These are phyloP conservation scores for Heterohyrax brucei DNA, from an alignment of 2,797 vertebrate genomes.

Conservation along the genomic window DNA sequence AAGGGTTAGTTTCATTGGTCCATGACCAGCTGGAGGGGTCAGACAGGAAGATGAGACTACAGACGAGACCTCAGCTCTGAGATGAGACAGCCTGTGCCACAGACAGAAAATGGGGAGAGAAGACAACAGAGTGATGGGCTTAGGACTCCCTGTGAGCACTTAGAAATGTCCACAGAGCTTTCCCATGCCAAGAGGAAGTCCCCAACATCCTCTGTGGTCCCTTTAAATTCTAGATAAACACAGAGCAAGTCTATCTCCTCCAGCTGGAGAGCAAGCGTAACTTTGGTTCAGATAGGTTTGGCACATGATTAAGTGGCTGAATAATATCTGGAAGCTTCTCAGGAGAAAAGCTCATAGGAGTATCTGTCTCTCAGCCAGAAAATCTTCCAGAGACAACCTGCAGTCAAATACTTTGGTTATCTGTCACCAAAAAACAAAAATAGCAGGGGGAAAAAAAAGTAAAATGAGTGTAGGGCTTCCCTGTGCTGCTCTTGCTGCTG, in stretches of 20 bases:
- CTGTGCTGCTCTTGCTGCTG: background rate
- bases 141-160: background rate
- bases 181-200: background rate
- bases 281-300: background rate
- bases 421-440: conserved; percentile 1
- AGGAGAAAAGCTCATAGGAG: conserved; percentile 21
- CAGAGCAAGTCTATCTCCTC: background rate
- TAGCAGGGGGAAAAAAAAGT: background rate
- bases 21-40: conserved; percentile 39
- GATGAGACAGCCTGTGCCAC: background rate
- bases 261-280: conserved; percentile 20
- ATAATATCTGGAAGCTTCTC: conserved; percentile 53
- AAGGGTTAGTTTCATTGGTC: conserved; percentile 39
- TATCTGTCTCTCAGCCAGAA: background rate
- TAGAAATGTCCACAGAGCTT: background rate
- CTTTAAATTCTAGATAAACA: conserved; percentile 60
- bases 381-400: background rate
- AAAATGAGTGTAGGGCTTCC: background rate
- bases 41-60: background rate
- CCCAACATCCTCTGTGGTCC: background rate
- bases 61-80: background rate
- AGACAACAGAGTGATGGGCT: background rate
- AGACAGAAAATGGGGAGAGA: background rate
- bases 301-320: background rate
- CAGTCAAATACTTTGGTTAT: background rate